These are phyloP conservation scores for Morus bassanus DNA, from an alignment of 2,797 vertebrate species.

Conservation along the genomic window DNA sequence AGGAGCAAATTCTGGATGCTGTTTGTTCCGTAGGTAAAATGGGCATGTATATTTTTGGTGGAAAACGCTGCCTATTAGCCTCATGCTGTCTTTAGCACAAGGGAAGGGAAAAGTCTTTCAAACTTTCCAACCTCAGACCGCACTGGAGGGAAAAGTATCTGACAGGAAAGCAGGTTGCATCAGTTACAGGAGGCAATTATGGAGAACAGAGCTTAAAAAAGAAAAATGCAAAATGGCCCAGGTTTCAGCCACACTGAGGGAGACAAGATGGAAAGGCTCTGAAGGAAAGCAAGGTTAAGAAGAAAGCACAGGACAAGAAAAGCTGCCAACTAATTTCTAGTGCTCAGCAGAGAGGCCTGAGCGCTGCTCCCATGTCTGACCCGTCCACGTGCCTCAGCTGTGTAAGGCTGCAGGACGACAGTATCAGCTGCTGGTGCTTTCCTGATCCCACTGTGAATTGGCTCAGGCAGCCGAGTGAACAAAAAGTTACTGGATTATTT, in stretches of 20 bases:
- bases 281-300: not conserved
- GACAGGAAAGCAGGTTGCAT: not conserved
- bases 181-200: not conserved
- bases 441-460: not conserved
- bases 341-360: not conserved
- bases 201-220: not conserved
- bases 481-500: not conserved
- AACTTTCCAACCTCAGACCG: not conserved
- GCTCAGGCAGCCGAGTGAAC: not conserved
- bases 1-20: not conserved
- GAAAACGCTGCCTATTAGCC: not conserved
- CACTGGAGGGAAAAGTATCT: not conserved
- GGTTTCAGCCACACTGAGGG: not conserved
- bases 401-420: not conserved
- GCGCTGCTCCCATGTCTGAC: not conserved
- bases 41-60: not conserved
- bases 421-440: not conserved
- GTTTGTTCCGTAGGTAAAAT: not conserved
- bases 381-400: fast-evolving
- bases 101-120: not conserved
- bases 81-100: not conserved
- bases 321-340: not conserved
- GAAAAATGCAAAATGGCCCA: not conserved
- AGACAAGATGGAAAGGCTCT: not conserved
- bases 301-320: not conserved